Conservation (phyloP, 2,888 invertebrate genomes). For the Brenthis daphne region DNA sequence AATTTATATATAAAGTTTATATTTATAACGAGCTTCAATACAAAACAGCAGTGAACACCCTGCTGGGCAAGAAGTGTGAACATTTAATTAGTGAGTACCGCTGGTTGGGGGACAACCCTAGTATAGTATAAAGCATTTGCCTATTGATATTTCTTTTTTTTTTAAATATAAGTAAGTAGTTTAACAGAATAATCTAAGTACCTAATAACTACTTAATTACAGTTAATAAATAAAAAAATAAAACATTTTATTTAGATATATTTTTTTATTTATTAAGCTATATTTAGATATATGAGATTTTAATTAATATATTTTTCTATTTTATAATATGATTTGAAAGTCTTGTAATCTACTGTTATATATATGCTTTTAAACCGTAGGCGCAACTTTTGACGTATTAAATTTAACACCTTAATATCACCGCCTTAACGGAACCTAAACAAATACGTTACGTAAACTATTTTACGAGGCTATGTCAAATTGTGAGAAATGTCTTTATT, state of each 20-base stretch:
- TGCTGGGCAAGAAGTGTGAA: constrained; percentile 76
- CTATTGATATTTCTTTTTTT: background rate
- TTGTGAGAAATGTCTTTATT: constrained; percentile 68
- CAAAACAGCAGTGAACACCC: constrained; percentile 52
- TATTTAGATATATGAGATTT: background rate
- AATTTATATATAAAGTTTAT: constrained; percentile 31
- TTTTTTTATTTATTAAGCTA: background rate
- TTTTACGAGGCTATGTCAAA: constrained; percentile 62
- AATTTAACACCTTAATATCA: constrained; percentile 44
- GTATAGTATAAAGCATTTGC: background rate
- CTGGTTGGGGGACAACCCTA: constrained; percentile 60
- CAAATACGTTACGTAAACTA: constrained; percentile 54
- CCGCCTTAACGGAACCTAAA: constrained; percentile 51
- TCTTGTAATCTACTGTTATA: background rate
- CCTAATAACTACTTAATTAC: too few species aligned
- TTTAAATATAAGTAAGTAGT: background rate
- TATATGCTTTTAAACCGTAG: background rate
- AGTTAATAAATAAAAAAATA: too few species aligned
- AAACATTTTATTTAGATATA: background rate
- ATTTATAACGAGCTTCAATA: constrained; percentile 44
- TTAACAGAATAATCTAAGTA: too few species aligned
- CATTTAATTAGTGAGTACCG: constrained; percentile 70
- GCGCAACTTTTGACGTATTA: constrained; percentile 49
- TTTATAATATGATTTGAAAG: background rate
- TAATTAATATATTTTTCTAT: background rate